Percentiles rank a stretch among this genome's conserved stretches.
These are phyloP conservation scores for Natator depressus DNA, from an alignment of 2,113 vertebrate genomes.

Conservation along the genomic window DNA sequence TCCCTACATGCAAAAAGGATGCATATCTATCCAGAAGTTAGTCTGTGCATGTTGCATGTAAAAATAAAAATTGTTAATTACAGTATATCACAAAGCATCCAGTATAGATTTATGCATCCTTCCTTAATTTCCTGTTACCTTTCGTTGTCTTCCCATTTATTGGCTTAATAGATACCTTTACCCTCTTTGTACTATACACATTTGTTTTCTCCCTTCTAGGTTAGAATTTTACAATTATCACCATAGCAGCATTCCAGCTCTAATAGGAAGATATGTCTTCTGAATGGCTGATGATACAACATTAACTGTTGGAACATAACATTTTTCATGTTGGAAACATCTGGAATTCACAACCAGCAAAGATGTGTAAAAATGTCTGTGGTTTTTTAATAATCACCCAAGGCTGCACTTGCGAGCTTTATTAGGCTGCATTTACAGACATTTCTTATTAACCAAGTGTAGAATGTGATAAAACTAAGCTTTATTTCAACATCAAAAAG, in stretches of 20 bases:
- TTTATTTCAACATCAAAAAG: constrained; percentile 54
- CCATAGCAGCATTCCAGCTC: constrained; percentile 79
- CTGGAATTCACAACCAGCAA: constrained; percentile 76
- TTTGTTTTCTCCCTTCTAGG: constrained; percentile 61
- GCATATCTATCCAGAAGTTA: background rate
- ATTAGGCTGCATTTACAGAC: constrained; percentile 73
- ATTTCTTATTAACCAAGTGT: constrained; percentile 59
- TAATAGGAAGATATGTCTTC: constrained; percentile 81
- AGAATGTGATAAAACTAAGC: constrained; percentile 61
- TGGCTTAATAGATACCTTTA: constrained; percentile 67
- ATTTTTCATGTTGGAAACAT: constrained; percentile 82
- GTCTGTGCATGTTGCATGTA: background rate
- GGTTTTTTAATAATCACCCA: constrained; percentile 73
- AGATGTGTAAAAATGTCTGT: constrained; percentile 77
- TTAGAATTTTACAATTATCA: constrained; percentile 79
- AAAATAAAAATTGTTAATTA: constrained; percentile 27
- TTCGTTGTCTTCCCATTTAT: constrained; percentile 57
- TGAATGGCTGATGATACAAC: constrained; percentile 76
- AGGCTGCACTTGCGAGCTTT: constrained; percentile 71
- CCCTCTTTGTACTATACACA: constrained; percentile 51
- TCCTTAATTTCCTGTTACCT: constrained; percentile 54
- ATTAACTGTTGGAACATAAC: constrained; percentile 77
- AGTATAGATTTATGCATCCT: background rate
- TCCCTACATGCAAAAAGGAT: background rate
- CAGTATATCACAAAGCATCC: accelerated